Base-by-base conservation (phyloP, 2,888 invertebrate genomes). In the Nycteola revayana region DNA sequence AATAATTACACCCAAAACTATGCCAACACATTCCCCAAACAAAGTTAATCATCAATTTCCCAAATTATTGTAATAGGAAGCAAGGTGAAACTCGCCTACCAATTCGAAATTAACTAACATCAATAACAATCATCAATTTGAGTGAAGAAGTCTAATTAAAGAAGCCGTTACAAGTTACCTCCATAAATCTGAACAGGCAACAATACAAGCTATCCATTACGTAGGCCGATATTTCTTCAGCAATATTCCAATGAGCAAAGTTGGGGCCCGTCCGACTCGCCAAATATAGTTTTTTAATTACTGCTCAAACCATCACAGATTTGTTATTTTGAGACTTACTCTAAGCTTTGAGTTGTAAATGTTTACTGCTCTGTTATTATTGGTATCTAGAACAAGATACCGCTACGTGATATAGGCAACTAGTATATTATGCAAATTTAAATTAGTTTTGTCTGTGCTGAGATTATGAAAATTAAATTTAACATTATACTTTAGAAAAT, bases 91-190 rank as follows among this genome's bases (percentile, higher is more conserved):
- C 69, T 61, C 61, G 56, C 62, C 58, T 53, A 70, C 63, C 70
- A 68, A 72, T 75, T 74, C 70, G 60, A 74, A 79, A 79, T 82
- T 74, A 74, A 76, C 70, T 69, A 67, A 75, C 81, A 82, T 84
- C 82, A 83, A 78, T 77, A 79, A 83, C 83, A 83, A 82, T 82
- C 81, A 83, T 85, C 79, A 85, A 86, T 83, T 85, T 84, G 78
- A 79, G 74, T 81, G 74, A 83, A 84, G 80, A 82, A 82, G 77
- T 85, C 75, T 87, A 86, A 87, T 88, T 86, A 84, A 86, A 86
- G 85, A 85, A 85, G 84, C 84, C 83, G 80, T 86, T 84, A 85
- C 83, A 86, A 88, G 85, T 87, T 84, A 81, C 85, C 82, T 81
- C 85, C 82, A 87, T 88, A 87, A 88, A 88, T 88, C 85, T 84